These are phyloP conservation scores for Centruroides vittatus DNA, from an alignment of 1,140 invertebrate species.

Conservation along the genomic window DNA sequence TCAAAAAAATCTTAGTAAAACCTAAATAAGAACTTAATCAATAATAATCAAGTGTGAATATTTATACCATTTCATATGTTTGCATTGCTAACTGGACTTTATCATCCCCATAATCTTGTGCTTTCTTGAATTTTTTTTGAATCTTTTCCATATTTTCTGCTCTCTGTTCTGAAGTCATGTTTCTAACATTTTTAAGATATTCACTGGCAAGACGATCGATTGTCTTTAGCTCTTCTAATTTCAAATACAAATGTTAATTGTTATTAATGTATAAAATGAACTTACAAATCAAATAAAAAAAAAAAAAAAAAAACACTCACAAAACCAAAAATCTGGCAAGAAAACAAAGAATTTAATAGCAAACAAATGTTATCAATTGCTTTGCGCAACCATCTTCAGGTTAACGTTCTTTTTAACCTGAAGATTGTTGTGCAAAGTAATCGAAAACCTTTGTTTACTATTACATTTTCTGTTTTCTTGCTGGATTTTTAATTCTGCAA, in stretches of 20 bases:
- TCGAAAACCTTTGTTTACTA: no score
- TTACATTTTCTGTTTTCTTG: no score
- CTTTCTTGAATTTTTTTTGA: slow-evolving; percentile 72
- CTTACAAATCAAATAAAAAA: background rate
- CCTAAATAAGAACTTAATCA: background rate
- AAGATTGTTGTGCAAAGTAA: no score
- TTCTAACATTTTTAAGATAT: slow-evolving; percentile 52
- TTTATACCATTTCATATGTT: slow-evolving; percentile 76
- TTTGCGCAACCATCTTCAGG: no score
- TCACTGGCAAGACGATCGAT: slow-evolving; percentile 78
- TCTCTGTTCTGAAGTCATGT: slow-evolving; percentile 51
- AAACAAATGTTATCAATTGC: no score
- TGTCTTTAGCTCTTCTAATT: slow-evolving; percentile 64
- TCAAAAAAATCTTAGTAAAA: slow-evolving; percentile 6
- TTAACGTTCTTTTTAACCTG: no score
- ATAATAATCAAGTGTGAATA: background rate
- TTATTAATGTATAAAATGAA: background rate
- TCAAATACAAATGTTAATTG: background rate
- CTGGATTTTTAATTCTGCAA: no score
- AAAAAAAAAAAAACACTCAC: no score
- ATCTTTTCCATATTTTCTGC: slow-evolving; percentile 72
- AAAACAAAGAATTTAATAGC: no score
- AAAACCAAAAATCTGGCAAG: no score
- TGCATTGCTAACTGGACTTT: slow-evolving; percentile 96
- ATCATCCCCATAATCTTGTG: slow-evolving; percentile 87